Conservation (phyloP, 2,888 invertebrate genomes). For the Heliothis peltigera region DNA sequence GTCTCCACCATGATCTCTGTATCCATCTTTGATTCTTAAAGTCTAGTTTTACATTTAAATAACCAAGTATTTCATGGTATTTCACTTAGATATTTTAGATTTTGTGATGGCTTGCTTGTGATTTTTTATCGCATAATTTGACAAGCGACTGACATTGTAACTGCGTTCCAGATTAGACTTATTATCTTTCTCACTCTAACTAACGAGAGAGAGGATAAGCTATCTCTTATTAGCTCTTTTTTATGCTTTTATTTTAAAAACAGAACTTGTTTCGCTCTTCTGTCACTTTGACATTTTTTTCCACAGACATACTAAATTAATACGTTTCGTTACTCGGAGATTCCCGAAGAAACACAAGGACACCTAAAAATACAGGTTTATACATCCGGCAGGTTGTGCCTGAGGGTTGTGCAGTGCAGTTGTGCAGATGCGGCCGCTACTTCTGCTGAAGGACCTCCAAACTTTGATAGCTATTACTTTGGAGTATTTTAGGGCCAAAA, state of each 20-base stretch:
- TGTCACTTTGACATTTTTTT: conserved; percentile 19
- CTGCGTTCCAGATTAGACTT: conserved; percentile 25
- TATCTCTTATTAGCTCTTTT: conserved; percentile 13
- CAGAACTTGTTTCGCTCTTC: conserved; percentile 9
- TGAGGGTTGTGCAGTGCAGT: no score
- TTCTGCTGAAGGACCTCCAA: no score
- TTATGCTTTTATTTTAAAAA: conserved; percentile 1
- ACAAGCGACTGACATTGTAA: conserved; percentile 40
- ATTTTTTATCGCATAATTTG: conserved; percentile 14
- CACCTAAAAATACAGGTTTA: no score
- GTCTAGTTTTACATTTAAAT: conserved; percentile 25
- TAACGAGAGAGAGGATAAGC: fast-evolving
- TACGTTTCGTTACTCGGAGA: neutral
- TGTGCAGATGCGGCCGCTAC: no score
- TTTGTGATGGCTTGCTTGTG: conserved; percentile 25
- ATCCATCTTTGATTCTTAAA: conserved; percentile 68
- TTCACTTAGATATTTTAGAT: conserved; percentile 15
- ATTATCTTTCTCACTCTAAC: conserved; percentile 7
- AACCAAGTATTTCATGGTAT: conserved; percentile 30
- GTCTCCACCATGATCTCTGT: conserved; percentile 81
- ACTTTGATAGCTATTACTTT: no score
- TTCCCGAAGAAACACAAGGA: neutral
- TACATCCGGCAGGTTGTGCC: no score
- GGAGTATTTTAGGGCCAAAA: no score
- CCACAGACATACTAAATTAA: conserved; percentile 9